Evolutionary conservation across 2,888 invertebrate genomes (phyloP).

Genomic region (Hydroisotoma schaefferi): DNA sequence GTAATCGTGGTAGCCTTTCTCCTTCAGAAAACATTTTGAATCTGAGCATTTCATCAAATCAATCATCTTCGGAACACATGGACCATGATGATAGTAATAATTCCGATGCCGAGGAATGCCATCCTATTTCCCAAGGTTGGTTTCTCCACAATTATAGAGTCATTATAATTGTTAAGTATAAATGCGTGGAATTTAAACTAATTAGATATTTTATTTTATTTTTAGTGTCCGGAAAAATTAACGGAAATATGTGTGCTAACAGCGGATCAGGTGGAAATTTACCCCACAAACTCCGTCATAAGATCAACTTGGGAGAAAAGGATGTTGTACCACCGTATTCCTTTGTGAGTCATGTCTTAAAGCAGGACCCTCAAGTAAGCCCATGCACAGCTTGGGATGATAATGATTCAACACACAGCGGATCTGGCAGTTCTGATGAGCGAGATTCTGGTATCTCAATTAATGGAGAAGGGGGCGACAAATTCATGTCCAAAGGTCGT

Average conservation of each 20-base stretch:
- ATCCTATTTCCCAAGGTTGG: conserved; percentile 26
- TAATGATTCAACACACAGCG: conserved; percentile 59
- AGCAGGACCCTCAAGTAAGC: conserved; percentile 78
- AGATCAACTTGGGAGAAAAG: conserved; percentile 83
- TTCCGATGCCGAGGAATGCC: conserved; percentile 40
- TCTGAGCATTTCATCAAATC: conserved; percentile 44
- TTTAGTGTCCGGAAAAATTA: neutral
- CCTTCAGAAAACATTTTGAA: conserved; percentile 48
- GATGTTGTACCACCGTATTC: conserved; percentile 62
- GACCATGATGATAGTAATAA: conserved; percentile 43
- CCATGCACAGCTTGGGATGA: conserved; percentile 64
- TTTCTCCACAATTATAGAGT: too few species aligned
- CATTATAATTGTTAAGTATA: too few species aligned
- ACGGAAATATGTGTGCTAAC: conserved; percentile 10
- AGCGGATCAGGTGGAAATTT: conserved; percentile 57
- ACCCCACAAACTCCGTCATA: conserved; percentile 86
- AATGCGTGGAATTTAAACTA: too few species aligned
- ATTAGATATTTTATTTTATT: neutral
- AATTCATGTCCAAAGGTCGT: conserved; percentile 27
- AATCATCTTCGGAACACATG: conserved; percentile 32
- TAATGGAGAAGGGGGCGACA: conserved; percentile 44
- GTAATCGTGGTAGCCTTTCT: conserved; percentile 42
- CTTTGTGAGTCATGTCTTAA: conserved; percentile 76
- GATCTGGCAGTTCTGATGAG: conserved; percentile 76
- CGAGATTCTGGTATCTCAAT: conserved; percentile 80